Conservation (phyloP, 1,140 invertebrate species). For the Lasioglossum albipes region DNA sequence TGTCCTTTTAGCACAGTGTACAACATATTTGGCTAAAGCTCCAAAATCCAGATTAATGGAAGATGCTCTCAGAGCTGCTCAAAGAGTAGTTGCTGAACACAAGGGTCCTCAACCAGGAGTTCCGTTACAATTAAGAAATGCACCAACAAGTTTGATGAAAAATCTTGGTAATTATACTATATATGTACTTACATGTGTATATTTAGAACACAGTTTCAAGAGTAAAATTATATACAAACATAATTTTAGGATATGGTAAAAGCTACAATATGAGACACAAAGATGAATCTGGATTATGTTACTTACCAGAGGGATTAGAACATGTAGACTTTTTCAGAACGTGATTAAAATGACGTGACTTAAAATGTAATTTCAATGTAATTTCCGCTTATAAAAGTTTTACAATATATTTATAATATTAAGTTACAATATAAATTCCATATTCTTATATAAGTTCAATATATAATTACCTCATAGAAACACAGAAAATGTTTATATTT, state of each 20-base stretch:
- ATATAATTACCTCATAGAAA: not conserved
- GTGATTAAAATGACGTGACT: not conserved
- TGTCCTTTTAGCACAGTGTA: slow-evolving; percentile 88
- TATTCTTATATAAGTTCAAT: not conserved
- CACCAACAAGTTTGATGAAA: slow-evolving; percentile 89
- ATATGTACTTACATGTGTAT: slow-evolving; percentile 2
- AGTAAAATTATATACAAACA: slow-evolving; percentile 25
- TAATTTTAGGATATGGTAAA: slow-evolving; percentile 83
- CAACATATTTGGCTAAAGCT: slow-evolving; percentile 87
- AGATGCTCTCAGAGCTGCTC: slow-evolving; percentile 83
- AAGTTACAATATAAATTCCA: not conserved
- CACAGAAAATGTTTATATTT: not conserved
- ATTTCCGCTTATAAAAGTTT: not conserved
- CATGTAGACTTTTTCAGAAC: slow-evolving; percentile 82
- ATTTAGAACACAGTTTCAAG: slow-evolving; percentile 18
- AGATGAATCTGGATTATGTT: slow-evolving; percentile 81
- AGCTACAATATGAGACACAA: slow-evolving; percentile 83
- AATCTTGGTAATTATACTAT: slow-evolving; percentile 82
- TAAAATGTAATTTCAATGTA: slow-evolving; percentile 4
- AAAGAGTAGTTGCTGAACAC: slow-evolving; percentile 81
- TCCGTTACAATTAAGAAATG: slow-evolving; percentile 89
- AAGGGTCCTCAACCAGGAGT: slow-evolving; percentile 87
- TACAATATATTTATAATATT: slow-evolving; percentile 8
- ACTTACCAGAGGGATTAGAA: slow-evolving; percentile 86
- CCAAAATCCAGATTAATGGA: slow-evolving; percentile 88